Conservation (phyloP, 2,113 vertebrate genomes). For the Morone chrysops region DNA sequence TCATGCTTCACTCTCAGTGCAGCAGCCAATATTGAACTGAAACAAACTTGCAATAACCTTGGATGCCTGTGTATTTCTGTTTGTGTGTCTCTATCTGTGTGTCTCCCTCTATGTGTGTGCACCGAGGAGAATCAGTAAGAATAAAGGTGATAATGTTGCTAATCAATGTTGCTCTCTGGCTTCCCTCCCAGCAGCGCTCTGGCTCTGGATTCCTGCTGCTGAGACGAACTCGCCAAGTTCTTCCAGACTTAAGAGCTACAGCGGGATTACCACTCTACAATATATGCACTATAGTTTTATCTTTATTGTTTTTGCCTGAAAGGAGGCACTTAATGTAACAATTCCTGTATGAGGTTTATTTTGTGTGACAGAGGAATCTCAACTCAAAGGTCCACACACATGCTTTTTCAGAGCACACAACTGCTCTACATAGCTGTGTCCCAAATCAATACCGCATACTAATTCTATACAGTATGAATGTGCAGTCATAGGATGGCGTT, state of each 20-base stretch:
- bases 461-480: background rate
- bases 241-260: slow-evolving; percentile 14
- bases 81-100: background rate
- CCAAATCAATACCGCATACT: background rate
- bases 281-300: background rate
- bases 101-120: background rate
- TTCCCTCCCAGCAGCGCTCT: slow-evolving; percentile 38
- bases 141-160: slow-evolving; percentile 63
- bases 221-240: slow-evolving; percentile 3
- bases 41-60: slow-evolving; percentile 50
- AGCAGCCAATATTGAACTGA: slow-evolving; percentile 25
- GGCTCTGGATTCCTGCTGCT: slow-evolving; percentile 30
- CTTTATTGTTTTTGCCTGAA: background rate
- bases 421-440: background rate
- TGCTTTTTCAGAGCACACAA: background rate
- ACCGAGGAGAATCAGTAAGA: slow-evolving; percentile 16
- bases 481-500: too few species aligned
- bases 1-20: slow-evolving; percentile 12
- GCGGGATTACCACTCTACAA: slow-evolving; percentile 26
- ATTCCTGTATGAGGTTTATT: background rate
- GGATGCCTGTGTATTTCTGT: background rate
- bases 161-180: slow-evolving; percentile 57
- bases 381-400: background rate
- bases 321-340: background rate
- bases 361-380: background rate